Evolutionary conservation across 2,888 invertebrate genomes (phyloP).

Genomic region (Fragum sueziense): DNA sequence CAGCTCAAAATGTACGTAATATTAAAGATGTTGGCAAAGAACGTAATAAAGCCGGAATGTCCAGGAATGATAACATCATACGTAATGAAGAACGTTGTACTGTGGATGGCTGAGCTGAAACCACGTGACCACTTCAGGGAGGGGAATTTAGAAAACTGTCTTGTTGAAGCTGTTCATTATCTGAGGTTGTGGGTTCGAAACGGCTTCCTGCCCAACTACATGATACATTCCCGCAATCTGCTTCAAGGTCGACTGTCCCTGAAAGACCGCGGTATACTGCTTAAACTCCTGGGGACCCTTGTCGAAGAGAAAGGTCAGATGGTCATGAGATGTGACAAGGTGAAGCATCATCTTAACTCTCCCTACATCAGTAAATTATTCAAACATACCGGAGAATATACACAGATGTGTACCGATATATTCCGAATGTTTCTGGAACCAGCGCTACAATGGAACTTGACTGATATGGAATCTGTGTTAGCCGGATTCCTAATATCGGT

Average conservation of each 20-base stretch:
- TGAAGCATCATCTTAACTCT: background rate
- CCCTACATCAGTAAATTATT: background rate
- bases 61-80: background rate
- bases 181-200: background rate
- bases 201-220: background rate
- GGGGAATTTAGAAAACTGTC: background rate
- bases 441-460: background rate
- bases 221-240: background rate
- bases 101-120: conserved; percentile 10
- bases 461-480: conserved; percentile 1
- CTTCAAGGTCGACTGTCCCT: background rate
- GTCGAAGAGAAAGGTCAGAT: background rate
- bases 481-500: background rate
- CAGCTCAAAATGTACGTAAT: background rate
- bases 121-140: background rate
- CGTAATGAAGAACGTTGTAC: conserved; percentile 4
- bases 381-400: background rate
- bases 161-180: conserved; percentile 1
- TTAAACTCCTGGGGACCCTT: background rate
- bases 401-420: background rate
- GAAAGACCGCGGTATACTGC: background rate
- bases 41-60: background rate
- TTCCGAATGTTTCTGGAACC: background rate
- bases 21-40: background rate
- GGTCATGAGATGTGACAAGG: background rate